These are phyloP conservation scores for Hycleus phaleratus DNA, from an alignment of 1,140 invertebrate genomes.

Conservation along the genomic window DNA sequence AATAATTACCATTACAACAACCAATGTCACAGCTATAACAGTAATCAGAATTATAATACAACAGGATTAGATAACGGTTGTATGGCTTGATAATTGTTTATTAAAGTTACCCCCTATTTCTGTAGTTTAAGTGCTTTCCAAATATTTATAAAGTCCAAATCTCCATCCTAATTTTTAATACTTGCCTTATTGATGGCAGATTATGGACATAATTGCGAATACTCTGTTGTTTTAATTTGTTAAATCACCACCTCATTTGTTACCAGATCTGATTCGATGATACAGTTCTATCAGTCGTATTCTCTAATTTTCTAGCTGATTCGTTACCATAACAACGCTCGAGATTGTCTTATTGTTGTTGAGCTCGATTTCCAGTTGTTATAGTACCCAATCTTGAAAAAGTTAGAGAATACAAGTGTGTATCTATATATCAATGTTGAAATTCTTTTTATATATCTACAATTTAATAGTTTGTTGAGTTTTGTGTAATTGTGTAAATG, in stretches of 20 bases:
- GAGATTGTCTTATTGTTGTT: too few species aligned
- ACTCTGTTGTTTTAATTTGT: constrained; percentile 5
- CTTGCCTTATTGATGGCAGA: background rate
- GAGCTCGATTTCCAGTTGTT: too few species aligned
- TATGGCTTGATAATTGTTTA: constrained; percentile 32
- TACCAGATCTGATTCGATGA: constrained; percentile 34
- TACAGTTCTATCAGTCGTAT: constrained; percentile 12
- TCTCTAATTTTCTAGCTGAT: too few species aligned
- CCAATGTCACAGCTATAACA: constrained; percentile 35
- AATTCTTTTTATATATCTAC: too few species aligned
- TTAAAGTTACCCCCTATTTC: background rate
- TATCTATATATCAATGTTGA: constrained; percentile 8
- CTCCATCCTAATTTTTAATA: background rate
- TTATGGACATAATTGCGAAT: background rate
- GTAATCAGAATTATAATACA: constrained; percentile 29
- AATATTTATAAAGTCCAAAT: background rate
- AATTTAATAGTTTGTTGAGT: too few species aligned
- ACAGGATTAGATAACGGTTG: constrained; percentile 37
- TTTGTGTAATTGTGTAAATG: constrained; percentile 14
- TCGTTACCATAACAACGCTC: too few species aligned
- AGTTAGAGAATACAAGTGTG: too few species aligned
- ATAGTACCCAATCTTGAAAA: too few species aligned
- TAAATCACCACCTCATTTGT: constrained; percentile 27
- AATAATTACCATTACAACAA: constrained; percentile 24
- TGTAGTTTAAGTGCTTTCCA: background rate